phyloP scores from a whole-genome alignment of 2,113 vertebrate genomes.

The Megaptera novaeangliae region DNA sequence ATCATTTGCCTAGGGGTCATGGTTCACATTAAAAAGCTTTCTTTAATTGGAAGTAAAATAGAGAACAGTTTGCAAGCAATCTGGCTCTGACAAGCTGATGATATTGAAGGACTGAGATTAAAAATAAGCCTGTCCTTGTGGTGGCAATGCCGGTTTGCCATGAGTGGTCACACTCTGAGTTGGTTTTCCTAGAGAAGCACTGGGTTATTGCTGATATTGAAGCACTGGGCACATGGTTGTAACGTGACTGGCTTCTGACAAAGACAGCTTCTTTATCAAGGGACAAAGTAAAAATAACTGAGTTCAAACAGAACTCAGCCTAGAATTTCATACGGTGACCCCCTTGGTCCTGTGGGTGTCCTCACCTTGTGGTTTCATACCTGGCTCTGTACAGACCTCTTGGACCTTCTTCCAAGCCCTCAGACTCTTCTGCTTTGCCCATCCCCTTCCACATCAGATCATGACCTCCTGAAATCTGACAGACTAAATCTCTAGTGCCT shows the following conservation, averaged over 20 bases:
- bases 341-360: accelerated
- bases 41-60: neutral
- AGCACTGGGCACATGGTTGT: neutral
- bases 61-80: neutral
- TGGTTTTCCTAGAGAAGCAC: neutral
- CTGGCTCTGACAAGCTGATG: neutral
- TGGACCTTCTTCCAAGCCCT: neutral
- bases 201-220: neutral
- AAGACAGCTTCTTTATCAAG: neutral
- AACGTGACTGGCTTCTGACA: neutral
- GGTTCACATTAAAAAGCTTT: neutral
- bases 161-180: too few species aligned
- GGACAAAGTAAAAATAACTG: neutral
- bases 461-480: neutral
- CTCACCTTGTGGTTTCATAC: neutral
- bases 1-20: neutral
- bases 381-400: neutral
- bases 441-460: neutral
- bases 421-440: neutral
- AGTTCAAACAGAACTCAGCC: neutral
- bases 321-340: neutral
- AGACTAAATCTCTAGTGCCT: neutral
- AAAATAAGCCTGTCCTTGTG: neutral
- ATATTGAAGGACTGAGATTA: neutral
- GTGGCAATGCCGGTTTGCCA: accelerated